Evolutionary conservation across 1,140 invertebrate species (phyloP), one percentile per base, ranked within the genome.

Genomic region (Drosophila orosa): DNA sequence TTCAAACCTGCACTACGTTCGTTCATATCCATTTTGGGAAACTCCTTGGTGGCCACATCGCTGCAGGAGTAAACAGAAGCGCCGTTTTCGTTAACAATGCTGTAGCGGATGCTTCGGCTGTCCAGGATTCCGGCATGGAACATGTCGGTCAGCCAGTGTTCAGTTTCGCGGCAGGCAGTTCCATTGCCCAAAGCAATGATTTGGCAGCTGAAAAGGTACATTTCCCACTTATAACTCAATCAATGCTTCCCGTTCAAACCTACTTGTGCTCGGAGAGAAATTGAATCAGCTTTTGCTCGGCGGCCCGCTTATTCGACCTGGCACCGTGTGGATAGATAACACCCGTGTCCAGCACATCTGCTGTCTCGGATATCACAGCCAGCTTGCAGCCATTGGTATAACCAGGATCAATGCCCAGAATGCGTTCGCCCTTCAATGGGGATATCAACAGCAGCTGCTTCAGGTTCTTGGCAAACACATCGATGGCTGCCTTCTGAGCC

Each of bases 41-140:
- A 96, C 91, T 99, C 98, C 90, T 96, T 95, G 76, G 95, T 94
- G 0, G 97, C 98, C 91, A 96, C 95, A 47, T 95, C 92, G 65
- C 96, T 96, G 59, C 97, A 96, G 27, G 97, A 98, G 90, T 98
- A 99, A 81, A 98, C 96, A 4, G 97, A 98, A 1, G 97, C 97
- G 0, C 97, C 98, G 87, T 95, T 94, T 92, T 99, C 98, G 78
- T 96, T 95, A 0, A 98, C 95, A 75, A 98, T 98, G 8, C 96
- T 96, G 79, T 96, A 97, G 12, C 93, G 93, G 25, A 97, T 93
- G 66, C 94, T 92, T 15, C 94, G 62, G 5, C 93, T 93, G 29
- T 92, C 74, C 74, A 97, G 95, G 31, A 90, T 79, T 5, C 93
- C 92, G 0, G 90, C 78, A 19, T 93, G 81, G 9, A 96, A 96